phyloP scores from a whole-genome alignment of 1,140 invertebrate species.

The Anastrepha ludens region DNA sequence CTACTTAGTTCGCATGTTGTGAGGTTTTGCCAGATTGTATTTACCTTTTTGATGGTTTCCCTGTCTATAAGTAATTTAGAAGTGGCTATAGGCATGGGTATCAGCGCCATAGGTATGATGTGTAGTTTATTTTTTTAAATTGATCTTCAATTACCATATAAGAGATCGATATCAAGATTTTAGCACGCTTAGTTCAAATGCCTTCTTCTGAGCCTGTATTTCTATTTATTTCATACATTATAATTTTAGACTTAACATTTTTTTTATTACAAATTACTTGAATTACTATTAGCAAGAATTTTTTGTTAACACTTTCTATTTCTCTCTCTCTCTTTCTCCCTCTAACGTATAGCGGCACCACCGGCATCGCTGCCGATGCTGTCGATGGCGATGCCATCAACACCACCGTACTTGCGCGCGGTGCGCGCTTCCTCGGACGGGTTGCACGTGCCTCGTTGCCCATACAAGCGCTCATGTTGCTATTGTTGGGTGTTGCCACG shows the following conservation, averaged over 20 bases:
- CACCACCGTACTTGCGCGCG: slow-evolving; percentile 81
- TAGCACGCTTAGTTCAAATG: neutral
- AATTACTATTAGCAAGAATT: neutral
- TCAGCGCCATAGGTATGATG: no score
- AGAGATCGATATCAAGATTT: neutral
- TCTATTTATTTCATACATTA: neutral
- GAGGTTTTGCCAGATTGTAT: no score
- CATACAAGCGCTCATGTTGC: slow-evolving; percentile 90
- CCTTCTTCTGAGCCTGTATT: neutral
- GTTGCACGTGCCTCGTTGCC: slow-evolving; percentile 92
- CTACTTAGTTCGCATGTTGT: no score
- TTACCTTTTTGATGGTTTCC: no score
- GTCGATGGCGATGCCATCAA: slow-evolving; percentile 77
- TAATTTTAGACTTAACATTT: neutral
- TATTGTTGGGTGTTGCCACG: slow-evolving; percentile 91
- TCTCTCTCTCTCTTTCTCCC: slow-evolving; percentile 30
- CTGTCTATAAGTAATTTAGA: no score
- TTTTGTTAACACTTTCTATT: slow-evolving; percentile 55
- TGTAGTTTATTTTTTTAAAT: no score
- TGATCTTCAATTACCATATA: no score
- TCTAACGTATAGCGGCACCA: slow-evolving; percentile 70
- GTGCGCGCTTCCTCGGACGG: slow-evolving; percentile 88
- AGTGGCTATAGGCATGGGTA: no score
- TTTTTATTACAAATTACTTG: neutral
- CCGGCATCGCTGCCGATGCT: slow-evolving; percentile 66